Evolutionary conservation across 2,113 vertebrate genomes (phyloP).

Genomic region (Anoura caudifer): DNA sequence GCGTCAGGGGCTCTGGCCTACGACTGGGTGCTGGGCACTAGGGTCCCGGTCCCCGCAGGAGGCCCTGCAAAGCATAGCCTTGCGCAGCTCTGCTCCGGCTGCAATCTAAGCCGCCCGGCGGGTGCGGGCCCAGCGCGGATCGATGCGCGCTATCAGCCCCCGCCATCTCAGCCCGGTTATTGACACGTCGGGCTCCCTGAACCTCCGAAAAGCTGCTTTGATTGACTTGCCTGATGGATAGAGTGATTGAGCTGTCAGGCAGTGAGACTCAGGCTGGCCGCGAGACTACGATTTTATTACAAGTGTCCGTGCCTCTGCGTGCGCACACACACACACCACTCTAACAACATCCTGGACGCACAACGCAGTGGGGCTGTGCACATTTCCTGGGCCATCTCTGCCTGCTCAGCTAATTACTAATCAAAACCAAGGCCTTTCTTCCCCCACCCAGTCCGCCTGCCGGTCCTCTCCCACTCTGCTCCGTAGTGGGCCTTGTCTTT

Average conservation of each 20-base stretch:
- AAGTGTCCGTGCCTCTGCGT: constrained; percentile 51
- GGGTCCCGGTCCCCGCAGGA: not conserved
- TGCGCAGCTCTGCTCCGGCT: not conserved
- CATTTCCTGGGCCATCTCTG: not conserved
- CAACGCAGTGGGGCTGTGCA: not conserved
- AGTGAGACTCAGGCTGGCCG: constrained; percentile 48
- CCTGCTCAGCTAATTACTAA: not conserved
- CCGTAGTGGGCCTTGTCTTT: constrained; percentile 39
- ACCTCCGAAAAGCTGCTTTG: constrained; percentile 87
- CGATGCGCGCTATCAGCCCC: constrained; percentile 58
- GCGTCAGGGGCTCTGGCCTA: not conserved
- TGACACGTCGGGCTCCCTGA: constrained; percentile 80
- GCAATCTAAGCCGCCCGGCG: not conserved
- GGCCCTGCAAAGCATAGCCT: not conserved
- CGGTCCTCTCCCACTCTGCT: not conserved
- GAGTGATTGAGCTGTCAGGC: constrained; percentile 89
- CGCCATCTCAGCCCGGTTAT: constrained; percentile 78
- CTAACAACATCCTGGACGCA: not conserved
- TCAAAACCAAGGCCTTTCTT: not conserved
- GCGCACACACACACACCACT: constrained; percentile 28
- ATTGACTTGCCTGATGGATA: constrained; percentile 86
- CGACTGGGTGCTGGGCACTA: rapidly evolving
- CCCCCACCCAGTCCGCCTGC: not conserved
- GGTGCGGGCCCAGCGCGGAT: constrained; percentile 42
- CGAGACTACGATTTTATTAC: constrained; percentile 74